Conservation (phyloP, 1,140 invertebrate species). For the Polypedilum pembai region DNA sequence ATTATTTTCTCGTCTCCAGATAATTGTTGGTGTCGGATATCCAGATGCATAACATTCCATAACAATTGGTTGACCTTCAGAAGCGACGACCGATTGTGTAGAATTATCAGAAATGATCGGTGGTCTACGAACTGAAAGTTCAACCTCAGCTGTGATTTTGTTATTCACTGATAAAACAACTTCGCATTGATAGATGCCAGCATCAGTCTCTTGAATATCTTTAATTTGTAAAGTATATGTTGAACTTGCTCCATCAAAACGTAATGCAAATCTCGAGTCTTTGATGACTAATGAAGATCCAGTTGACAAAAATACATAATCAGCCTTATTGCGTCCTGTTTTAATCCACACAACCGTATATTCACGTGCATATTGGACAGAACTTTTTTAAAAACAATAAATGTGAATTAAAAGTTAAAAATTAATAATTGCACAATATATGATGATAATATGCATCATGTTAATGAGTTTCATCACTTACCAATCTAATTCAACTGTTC, state of each 20-base stretch:
- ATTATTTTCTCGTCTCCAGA: slow-evolving; percentile 88
- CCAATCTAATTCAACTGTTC: slow-evolving; percentile 77
- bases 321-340: slow-evolving; percentile 42
- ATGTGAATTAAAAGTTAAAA: too few relatives aligned
- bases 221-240: slow-evolving; percentile 84
- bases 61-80: slow-evolving; percentile 67
- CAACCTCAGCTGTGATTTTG: slow-evolving; percentile 73
- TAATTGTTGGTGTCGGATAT: slow-evolving; percentile 72
- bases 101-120: slow-evolving; percentile 90
- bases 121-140: slow-evolving; percentile 72
- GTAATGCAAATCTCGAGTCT: slow-evolving; percentile 78
- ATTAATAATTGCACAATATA: too few relatives aligned
- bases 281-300: slow-evolving; percentile 73
- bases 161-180: slow-evolving; percentile 70
- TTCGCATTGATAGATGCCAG: slow-evolving; percentile 80
- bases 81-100: slow-evolving; percentile 75
- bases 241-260: slow-evolving; percentile 66
- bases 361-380: slow-evolving; percentile 79
- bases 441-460: too few relatives aligned
- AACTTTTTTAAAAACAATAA: slow-evolving; percentile 37
- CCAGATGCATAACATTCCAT: slow-evolving; percentile 84
- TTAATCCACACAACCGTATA: slow-evolving; percentile 81
- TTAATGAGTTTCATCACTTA: neutral
- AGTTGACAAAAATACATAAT: slow-evolving; percentile 54
- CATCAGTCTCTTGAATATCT: slow-evolving; percentile 90